Evolutionary conservation across 2,888 invertebrate genomes (phyloP).

Genomic region (Achlya flavicornis): DNA sequence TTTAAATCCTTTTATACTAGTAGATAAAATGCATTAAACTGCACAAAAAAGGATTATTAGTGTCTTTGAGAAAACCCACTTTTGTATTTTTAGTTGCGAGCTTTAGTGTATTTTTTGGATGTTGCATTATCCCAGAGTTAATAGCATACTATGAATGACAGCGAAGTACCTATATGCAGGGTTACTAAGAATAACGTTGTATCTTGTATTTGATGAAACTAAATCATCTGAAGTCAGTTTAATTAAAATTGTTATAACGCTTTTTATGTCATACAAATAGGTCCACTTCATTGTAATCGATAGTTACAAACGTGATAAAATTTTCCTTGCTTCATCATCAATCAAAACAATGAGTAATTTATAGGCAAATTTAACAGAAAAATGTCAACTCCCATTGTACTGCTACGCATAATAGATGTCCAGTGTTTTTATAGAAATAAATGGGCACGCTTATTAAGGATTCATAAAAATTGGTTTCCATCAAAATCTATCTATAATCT

Average conservation of each 20-base stretch:
- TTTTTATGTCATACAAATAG: too few species aligned
- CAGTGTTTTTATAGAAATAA: background rate
- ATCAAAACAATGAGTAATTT: conserved; percentile 53
- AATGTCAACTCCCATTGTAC: conserved; percentile 39
- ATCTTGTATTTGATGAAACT: too few species aligned
- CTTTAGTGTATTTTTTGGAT: too few species aligned
- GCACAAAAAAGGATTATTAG: too few species aligned
- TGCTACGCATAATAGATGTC: background rate
- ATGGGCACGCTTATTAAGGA: background rate
- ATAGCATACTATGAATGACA: too few species aligned
- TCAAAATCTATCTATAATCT: background rate
- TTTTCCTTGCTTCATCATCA: background rate
- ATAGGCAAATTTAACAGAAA: conserved; percentile 43
- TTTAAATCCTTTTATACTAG: conserved; percentile 15
- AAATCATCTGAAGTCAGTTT: too few species aligned
- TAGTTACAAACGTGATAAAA: background rate
- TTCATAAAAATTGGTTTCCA: background rate
- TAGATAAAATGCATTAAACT: too few species aligned
- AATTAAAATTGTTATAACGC: background rate
- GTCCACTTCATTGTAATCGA: background rate
- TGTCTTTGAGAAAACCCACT: too few species aligned
- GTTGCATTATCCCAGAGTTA: too few species aligned
- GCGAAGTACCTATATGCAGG: too few species aligned
- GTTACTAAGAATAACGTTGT: too few species aligned
- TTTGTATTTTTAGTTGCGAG: too few species aligned